Conservation (phyloP, 2,888 invertebrate genomes). For the Drosophila quinaria region DNA sequence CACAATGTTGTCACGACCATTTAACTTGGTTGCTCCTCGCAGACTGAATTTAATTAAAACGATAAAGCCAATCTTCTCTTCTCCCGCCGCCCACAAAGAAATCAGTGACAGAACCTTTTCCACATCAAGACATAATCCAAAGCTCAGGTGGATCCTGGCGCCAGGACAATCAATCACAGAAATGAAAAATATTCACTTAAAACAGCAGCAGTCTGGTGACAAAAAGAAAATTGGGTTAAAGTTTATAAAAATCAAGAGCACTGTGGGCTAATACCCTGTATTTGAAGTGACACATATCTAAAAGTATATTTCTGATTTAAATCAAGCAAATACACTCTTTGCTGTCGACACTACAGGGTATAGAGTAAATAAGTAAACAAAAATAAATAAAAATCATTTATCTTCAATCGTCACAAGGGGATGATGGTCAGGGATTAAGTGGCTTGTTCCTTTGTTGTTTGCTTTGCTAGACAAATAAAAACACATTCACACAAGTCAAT, state of each 20-base stretch:
- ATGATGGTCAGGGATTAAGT: constrained; percentile 18
- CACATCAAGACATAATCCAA: background rate
- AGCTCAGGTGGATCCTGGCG: constrained; percentile 8
- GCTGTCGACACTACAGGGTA: background rate
- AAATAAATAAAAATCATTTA: constrained; percentile 53
- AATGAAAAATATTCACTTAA: constrained; percentile 56
- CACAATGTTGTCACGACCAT: constrained; percentile 51
- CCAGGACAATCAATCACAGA: constrained; percentile 58
- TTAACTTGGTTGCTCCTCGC: constrained; percentile 8
- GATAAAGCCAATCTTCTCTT: constrained; percentile 28
- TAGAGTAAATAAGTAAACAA: constrained; percentile 8
- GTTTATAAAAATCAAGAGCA: background rate
- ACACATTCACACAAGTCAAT: constrained; percentile 36
- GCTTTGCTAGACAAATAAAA: constrained; percentile 33
- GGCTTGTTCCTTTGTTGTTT: constrained; percentile 19
- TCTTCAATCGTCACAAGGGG: constrained; percentile 39
- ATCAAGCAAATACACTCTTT: background rate
- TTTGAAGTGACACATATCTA: too few relatives aligned
- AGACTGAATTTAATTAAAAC: constrained; percentile 51
- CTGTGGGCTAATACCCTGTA: constrained; percentile 6
- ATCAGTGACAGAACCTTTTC: constrained; percentile 23
- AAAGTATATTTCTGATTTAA: too few relatives aligned
- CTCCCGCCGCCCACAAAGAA: background rate
- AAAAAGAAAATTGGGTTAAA: constrained; percentile 15
- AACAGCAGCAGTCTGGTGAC: constrained; percentile 17